Evolutionary conservation across 2,888 invertebrate genomes (phyloP), one percentile per base, ranked within the genome.

Genomic region (Lamellibrachia columna): DNA sequence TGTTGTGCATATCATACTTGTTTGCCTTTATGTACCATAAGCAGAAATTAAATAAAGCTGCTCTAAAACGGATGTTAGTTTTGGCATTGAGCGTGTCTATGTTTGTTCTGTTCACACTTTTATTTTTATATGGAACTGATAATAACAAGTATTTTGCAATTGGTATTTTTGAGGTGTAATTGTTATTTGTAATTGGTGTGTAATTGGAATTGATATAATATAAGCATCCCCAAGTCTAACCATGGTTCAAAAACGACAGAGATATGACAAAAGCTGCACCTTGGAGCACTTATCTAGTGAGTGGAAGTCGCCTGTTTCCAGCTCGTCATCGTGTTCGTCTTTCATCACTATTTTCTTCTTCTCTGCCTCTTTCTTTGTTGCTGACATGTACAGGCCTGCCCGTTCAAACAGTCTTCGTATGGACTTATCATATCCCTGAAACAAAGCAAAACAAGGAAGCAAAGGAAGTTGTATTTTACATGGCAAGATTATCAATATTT

Each of bases 281-380:
- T 75, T 75, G 6, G 75, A 75, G 75, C 75, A 75, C 22, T 75
- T 75, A 6, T 75, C 75, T 15, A 75, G 75, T 75, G 75, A 75
- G 75, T 75, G 75, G 75, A 75, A 75, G 75, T 75, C 75, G 75
- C 75, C 75, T 75, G 75, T 75, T 75, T 75, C 75, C n/a, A 75
- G n/a, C n/a, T 75, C 75, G 22, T 75, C 75, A 0, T 75, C 22
- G 22, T 75, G 75, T 75, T 75, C 75, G 15, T 75, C 75, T 75
- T 75, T 75, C 2, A n/a, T n/a, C 22, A 22, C 22, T 75, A 22
- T 75, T 75, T n/a, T 75, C 75, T 75, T 75, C 75, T 75, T 75
- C 22, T 75, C n/a, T 75, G 15, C 22, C 6, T 22, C 75, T n/a
- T 22, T 75, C 75, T 75, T 22, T 75, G 22, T n/a, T 75, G 15